Percentiles rank a stretch among this genome's conserved stretches.
Conservation (phyloP, 2,888 invertebrate genomes). For the Sinohyriopsis cumingii region DNA sequence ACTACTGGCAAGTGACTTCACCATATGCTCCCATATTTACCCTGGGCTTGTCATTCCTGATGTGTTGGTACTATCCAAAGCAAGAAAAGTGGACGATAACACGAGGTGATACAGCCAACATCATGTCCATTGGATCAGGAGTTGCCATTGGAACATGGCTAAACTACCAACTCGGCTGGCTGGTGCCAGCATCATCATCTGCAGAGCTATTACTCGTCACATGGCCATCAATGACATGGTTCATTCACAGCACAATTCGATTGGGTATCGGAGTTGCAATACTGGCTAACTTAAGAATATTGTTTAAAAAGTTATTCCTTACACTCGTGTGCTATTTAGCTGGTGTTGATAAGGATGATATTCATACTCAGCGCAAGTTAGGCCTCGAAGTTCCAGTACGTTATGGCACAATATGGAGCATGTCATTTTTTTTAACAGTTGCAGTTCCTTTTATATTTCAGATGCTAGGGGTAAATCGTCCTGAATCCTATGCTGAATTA, state of each 20-base stretch:
- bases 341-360: constrained; percentile 80
- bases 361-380: constrained; percentile 72
- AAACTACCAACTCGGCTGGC: constrained; percentile 85
- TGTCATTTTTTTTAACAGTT: constrained; percentile 86
- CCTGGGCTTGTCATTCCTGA: constrained; percentile 77
- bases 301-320: constrained; percentile 81
- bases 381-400: constrained; percentile 86
- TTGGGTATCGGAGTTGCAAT: constrained; percentile 86
- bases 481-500: constrained; percentile 89
- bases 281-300: constrained; percentile 79
- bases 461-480: constrained; percentile 83
- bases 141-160: constrained; percentile 87
- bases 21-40: constrained; percentile 80
- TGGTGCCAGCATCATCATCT: constrained; percentile 58
- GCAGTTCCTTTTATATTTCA: constrained; percentile 85
- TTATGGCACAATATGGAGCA: constrained; percentile 85
- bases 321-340: constrained; percentile 82
- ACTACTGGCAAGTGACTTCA: constrained; percentile 81
- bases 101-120: constrained; percentile 90
- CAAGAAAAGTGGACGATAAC: constrained; percentile 92
- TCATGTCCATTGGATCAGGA: constrained; percentile 79
- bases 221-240: constrained; percentile 83
- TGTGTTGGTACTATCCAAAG: constrained; percentile 86
- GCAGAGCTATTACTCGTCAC: constrained; percentile 82
- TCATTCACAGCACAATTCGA: constrained; percentile 50